phyloP scores from a whole-genome alignment of 2,888 invertebrate genomes.

The Eristalinus aeneus region DNA sequence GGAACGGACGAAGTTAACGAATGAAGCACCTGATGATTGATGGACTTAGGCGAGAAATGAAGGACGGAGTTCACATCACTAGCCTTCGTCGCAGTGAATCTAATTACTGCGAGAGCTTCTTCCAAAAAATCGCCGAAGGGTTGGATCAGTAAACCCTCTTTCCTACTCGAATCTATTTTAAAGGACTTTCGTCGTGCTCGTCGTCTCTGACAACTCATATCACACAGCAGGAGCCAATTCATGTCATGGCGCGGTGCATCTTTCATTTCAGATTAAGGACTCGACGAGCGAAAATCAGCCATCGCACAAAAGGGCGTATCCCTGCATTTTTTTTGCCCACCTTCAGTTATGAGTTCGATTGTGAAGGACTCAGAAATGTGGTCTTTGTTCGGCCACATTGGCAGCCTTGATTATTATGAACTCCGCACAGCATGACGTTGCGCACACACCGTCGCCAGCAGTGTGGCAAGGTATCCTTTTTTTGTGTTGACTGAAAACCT shows the following conservation, averaged over 20 bases:
- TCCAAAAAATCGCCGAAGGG: neutral
- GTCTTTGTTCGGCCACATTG: conserved; percentile 67
- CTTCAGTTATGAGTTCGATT: neutral
- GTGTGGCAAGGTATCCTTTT: conserved; percentile 14
- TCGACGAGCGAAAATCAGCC: neutral
- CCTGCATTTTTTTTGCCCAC: neutral
- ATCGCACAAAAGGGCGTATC: neutral
- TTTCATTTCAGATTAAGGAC: conserved; percentile 39
- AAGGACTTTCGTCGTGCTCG: neutral
- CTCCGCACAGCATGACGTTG: conserved; percentile 53
- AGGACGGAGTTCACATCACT: too few species aligned
- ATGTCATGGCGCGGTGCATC: conserved; percentile 21
- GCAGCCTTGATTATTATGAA: conserved; percentile 49
- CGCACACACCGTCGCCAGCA: conserved; percentile 8
- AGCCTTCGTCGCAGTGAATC: too few species aligned
- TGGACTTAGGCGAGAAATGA: too few species aligned
- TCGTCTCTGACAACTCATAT: conserved; percentile 3
- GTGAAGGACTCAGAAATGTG: conserved; percentile 61
- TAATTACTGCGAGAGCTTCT: too few species aligned
- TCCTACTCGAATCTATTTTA: neutral
- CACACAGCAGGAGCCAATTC: conserved; percentile 43
- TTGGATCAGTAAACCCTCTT: neutral
- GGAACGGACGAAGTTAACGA: too few species aligned
- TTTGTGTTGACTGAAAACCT: conserved; percentile 11
- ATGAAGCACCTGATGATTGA: too few species aligned